Evolutionary conservation across 2,888 invertebrate genomes (phyloP).

Genomic region (Podotricha telesiphe): DNA sequence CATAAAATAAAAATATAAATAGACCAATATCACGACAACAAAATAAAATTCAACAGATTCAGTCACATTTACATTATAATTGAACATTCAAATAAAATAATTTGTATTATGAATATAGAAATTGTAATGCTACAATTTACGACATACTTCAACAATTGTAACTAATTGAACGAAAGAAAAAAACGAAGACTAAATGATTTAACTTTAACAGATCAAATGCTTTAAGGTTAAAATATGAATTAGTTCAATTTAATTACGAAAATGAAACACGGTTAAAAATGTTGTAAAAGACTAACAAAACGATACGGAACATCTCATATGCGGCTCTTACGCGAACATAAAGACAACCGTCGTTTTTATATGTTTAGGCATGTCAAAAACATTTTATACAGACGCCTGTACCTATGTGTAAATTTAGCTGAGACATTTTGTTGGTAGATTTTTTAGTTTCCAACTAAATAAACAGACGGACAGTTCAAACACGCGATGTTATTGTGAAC

Average conservation of each 20-base stretch:
- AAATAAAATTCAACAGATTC: neutral
- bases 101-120: too few species aligned
- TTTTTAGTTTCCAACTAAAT: slow-evolving; percentile 69
- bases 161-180: neutral
- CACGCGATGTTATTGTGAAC: slow-evolving; percentile 57
- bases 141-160: neutral
- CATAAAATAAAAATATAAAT: neutral
- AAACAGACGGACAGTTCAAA: slow-evolving; percentile 64
- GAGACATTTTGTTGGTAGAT: slow-evolving; percentile 59
- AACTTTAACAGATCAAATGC: neutral
- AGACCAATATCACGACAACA: neutral
- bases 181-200: neutral
- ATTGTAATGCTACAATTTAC: neutral
- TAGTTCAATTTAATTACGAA: neutral
- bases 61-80: neutral
- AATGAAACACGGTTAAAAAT: slow-evolving; percentile 32
- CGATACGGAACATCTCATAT: slow-evolving; percentile 34
- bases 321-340: slow-evolving; percentile 42
- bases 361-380: slow-evolving; percentile 50
- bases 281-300: slow-evolving; percentile 29
- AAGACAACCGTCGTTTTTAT: slow-evolving; percentile 45
- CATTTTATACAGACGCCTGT: slow-evolving; percentile 48
- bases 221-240: neutral
- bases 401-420: slow-evolving; percentile 52
- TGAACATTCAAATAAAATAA: too few species aligned